A percentile compares a stretch with the other conserved stretches of the same genome.
Evolutionary conservation across 2,113 vertebrate genomes (phyloP).

Genomic region (Phrynocephalus versicolor): DNA sequence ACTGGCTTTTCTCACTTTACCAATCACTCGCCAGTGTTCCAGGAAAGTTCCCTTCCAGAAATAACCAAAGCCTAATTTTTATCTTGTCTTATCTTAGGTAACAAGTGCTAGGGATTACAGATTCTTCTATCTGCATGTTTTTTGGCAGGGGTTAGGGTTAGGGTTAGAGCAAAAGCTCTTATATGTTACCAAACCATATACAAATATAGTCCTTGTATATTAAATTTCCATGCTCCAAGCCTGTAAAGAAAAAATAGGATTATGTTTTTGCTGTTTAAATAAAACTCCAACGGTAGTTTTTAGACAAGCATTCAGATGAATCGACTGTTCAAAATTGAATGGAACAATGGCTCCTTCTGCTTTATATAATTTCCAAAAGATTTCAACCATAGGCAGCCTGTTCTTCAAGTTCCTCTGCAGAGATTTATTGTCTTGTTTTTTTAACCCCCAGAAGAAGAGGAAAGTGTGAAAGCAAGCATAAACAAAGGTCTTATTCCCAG

Average conservation of each 20-base stretch:
- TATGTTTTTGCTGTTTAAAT: constrained; percentile 68
- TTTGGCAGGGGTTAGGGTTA: neutral
- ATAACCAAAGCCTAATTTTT: too few relatives aligned
- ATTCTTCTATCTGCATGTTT: neutral
- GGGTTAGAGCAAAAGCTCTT: constrained; percentile 32
- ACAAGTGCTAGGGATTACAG: neutral
- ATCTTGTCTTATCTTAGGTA: too few relatives aligned
- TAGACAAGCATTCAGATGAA: constrained; percentile 66
- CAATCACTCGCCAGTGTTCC: too few relatives aligned
- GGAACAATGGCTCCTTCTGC: constrained; percentile 68
- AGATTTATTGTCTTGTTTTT: constrained; percentile 59
- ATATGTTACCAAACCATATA: neutral
- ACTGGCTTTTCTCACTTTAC: too few relatives aligned
- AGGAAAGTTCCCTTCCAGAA: too few relatives aligned
- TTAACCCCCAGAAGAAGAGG: constrained; percentile 13
- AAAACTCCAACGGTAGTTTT: constrained; percentile 68
- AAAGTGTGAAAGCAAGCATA: constrained; percentile 14
- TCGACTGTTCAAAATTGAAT: constrained; percentile 75
- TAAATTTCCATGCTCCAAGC: constrained; percentile 33
- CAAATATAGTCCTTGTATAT: constrained; percentile 40
- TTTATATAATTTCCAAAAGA: constrained; percentile 77
- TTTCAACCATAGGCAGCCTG: constrained; percentile 54
- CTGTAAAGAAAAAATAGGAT: constrained; percentile 46
- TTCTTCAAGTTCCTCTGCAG: constrained; percentile 67
- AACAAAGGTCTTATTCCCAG: constrained; percentile 9